Conservation (phyloP, 1,140 invertebrate genomes). For the Brachionus plicatilis region DNA sequence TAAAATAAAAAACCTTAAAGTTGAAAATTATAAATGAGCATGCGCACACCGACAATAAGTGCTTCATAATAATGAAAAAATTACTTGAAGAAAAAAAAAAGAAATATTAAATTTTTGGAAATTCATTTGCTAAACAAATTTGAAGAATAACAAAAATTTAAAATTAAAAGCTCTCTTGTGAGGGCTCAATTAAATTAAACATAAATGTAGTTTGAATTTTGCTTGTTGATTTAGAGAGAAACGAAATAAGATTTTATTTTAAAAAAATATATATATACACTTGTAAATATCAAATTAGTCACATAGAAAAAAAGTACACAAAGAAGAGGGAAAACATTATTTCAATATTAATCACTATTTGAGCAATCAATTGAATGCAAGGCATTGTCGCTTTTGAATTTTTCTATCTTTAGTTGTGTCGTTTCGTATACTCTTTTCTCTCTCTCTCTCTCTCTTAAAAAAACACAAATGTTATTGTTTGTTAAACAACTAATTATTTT, state of each 20-base stretch:
- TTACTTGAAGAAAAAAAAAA: neutral
- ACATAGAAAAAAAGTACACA: neutral
- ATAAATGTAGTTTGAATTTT: neutral
- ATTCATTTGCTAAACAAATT: neutral
- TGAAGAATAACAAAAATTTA: neutral
- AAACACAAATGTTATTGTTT: conserved; percentile 20
- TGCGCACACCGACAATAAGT: neutral
- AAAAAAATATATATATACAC: neutral
- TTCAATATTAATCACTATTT: conserved; percentile 7
- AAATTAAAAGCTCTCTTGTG: neutral
- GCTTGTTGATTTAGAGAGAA: neutral
- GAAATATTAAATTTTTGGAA: neutral
- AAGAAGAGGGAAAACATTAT: neutral
- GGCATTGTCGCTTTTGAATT: neutral
- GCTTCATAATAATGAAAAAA: neutral
- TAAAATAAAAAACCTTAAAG: neutral
- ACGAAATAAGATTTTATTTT: neutral
- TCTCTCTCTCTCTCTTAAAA: neutral
- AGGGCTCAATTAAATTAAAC: neutral
- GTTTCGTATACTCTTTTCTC: neutral
- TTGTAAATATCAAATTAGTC: conserved; percentile 23
- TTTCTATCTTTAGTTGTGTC: neutral
- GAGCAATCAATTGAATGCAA: neutral
- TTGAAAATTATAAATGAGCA: neutral
- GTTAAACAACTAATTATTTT: conserved; percentile 35